Evolutionary conservation across 1,140 invertebrate species (phyloP).

Genomic region (Heterodera schachtii): DNA sequence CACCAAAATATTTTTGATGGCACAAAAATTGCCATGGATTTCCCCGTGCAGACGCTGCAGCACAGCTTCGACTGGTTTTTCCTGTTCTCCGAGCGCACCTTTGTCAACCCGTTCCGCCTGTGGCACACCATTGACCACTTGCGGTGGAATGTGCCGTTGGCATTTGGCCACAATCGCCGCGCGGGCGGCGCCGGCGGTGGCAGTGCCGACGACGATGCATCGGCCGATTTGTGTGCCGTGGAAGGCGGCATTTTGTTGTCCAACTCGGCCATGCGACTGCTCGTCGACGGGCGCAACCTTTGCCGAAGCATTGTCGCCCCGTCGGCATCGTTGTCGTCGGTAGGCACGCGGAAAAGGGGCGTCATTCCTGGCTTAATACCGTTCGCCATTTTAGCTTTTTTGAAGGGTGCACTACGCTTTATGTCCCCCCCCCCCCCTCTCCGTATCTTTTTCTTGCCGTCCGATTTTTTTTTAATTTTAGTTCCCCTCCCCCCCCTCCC

Average conservation of each 20-base stretch:
- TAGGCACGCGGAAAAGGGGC: no score
- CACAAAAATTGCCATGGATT: no score
- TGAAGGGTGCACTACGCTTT: no score
- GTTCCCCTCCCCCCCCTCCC: no score
- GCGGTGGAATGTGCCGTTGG: constrained; percentile 56
- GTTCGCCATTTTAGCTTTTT: no score
- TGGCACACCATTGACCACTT: constrained; percentile 40
- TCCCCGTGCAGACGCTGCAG: constrained; percentile 54
- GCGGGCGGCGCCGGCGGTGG: constrained; percentile 46
- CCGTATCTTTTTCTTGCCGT: no score
- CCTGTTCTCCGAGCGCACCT: constrained; percentile 59
- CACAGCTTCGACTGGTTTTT: constrained; percentile 64
- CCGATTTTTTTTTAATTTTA: no score
- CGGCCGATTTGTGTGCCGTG: constrained; percentile 47
- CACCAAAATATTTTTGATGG: no score
- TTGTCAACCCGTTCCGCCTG: constrained; percentile 62
- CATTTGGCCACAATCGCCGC: constrained; percentile 42
- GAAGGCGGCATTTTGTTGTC: constrained; percentile 60
- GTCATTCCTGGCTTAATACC: no score
- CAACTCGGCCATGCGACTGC: constrained; percentile 53
- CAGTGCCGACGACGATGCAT: constrained; percentile 35
- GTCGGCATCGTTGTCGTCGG: constrained; percentile 8
- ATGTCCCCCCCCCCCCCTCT: no score
- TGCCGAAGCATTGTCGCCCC: constrained; percentile 48
- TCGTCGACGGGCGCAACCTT: constrained; percentile 59